These are phyloP conservation scores for Thalassarche chlororhynchos DNA, from an alignment of 2,113 vertebrate genomes.

Conservation along the genomic window DNA sequence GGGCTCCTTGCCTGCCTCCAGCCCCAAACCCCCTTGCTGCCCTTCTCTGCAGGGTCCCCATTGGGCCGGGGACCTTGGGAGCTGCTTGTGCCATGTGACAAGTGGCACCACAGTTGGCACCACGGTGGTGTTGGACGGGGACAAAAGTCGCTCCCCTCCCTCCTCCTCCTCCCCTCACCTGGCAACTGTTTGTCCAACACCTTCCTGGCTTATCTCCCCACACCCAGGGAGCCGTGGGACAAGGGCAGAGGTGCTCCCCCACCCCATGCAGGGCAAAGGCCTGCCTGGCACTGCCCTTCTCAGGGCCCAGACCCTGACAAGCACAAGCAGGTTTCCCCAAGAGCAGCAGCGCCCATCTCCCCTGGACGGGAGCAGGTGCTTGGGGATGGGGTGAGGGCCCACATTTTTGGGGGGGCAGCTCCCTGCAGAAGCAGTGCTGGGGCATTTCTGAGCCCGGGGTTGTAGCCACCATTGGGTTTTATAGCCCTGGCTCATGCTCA, in stretches of 20 bases:
- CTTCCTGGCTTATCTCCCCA: conserved; percentile 62
- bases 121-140: not conserved
- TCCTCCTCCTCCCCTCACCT: conserved; percentile 19
- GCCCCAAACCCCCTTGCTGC: not conserved
- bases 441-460: not conserved
- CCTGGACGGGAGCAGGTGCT: not conserved
- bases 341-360: not conserved
- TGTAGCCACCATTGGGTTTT: not conserved
- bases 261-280: conserved; percentile 52
- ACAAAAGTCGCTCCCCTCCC: conserved; percentile 52
- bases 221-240: conserved; percentile 26
- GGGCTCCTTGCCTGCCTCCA: not conserved
- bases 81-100: not conserved
- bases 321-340: not conserved
- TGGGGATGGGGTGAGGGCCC: not conserved
- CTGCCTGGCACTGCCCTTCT: conserved; percentile 36
- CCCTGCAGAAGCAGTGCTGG: not conserved
- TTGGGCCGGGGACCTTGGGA: not conserved
- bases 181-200: conserved; percentile 58
- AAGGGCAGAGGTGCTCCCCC: conserved; percentile 40
- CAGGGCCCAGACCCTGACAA: not conserved
- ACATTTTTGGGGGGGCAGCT: not conserved
- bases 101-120: not conserved
- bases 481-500: not conserved
- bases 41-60: fast-evolving